phyloP scores from a whole-genome alignment of 2,113 vertebrate genomes.

The Osmerus mordax region DNA sequence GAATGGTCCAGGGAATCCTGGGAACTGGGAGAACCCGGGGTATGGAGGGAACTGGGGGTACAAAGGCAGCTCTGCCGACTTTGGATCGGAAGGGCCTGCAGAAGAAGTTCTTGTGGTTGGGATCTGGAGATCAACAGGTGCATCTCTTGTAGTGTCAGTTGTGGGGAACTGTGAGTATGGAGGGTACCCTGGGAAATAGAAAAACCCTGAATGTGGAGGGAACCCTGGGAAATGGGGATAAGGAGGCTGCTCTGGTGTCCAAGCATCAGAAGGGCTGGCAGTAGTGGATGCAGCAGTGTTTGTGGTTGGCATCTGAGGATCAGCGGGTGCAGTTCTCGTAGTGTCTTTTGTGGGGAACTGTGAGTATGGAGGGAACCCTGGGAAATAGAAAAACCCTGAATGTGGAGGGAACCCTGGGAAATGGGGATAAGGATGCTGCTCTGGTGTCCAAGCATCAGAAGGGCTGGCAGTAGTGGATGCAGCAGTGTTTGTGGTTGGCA shows the following conservation, averaged over 20 bases:
- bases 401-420: slow-evolving; percentile 6
- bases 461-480: too few species aligned
- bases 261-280: too few species aligned
- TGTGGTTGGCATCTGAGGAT: not conserved
- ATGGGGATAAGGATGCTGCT: not conserved
- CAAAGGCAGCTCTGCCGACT: slow-evolving; percentile 10
- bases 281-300: not conserved
- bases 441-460: too few species aligned
- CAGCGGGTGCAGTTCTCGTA: not conserved
- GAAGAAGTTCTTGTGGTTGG: too few species aligned
- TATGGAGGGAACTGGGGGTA: slow-evolving; percentile 17
- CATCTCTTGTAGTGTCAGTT: not conserved
- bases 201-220: too few species aligned
- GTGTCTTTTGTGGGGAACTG: not conserved
- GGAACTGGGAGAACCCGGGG: slow-evolving; percentile 13
- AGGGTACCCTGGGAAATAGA: not conserved
- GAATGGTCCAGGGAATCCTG: slow-evolving; percentile 11
- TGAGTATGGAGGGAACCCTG: not conserved
- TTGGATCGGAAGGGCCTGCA: not conserved
- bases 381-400: too few species aligned
- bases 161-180: not conserved
- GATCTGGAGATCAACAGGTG: too few species aligned
- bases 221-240: too few species aligned
- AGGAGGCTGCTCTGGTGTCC: too few species aligned
- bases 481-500: not conserved